A percentile compares a stretch with the other conserved stretches of the same genome.
phyloP scores from a whole-genome alignment of 2,113 vertebrate species.

The Hucho hucho region DNA sequence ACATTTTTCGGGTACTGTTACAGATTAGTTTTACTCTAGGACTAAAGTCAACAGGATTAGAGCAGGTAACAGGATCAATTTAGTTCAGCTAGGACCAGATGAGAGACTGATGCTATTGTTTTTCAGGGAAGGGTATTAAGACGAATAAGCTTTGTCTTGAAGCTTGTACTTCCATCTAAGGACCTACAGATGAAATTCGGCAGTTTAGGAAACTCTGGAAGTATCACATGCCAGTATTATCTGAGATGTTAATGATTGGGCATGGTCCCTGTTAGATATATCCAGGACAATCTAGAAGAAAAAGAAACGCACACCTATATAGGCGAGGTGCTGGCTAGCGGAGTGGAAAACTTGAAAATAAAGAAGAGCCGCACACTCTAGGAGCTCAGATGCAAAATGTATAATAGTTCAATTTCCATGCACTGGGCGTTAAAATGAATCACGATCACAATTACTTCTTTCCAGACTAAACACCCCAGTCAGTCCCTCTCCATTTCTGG shows the following conservation, averaged over 20 bases:
- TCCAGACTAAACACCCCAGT: slow-evolving; percentile 47
- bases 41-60: slow-evolving; percentile 67
- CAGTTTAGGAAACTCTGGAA: no score
- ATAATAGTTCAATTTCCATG: neutral
- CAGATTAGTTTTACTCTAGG: slow-evolving; percentile 48
- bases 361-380: no score
- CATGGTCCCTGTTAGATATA: no score
- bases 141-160: neutral
- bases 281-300: no score
- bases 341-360: no score
- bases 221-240: no score
- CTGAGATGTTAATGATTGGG: no score
- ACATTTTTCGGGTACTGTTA: slow-evolving; percentile 59
- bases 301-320: no score
- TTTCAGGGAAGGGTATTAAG: slow-evolving; percentile 34
- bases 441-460: slow-evolving; percentile 60
- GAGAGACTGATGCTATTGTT: slow-evolving; percentile 60
- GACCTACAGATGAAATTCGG: no score
- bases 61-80: slow-evolving; percentile 67
- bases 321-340: no score
- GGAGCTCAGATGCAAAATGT: no score
- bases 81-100: slow-evolving; percentile 47
- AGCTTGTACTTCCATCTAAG: neutral
- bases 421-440: slow-evolving; percentile 13
- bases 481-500: neutral